Evolutionary conservation across 1,140 invertebrate species (phyloP).

Genomic region (Zophobas atratus): DNA sequence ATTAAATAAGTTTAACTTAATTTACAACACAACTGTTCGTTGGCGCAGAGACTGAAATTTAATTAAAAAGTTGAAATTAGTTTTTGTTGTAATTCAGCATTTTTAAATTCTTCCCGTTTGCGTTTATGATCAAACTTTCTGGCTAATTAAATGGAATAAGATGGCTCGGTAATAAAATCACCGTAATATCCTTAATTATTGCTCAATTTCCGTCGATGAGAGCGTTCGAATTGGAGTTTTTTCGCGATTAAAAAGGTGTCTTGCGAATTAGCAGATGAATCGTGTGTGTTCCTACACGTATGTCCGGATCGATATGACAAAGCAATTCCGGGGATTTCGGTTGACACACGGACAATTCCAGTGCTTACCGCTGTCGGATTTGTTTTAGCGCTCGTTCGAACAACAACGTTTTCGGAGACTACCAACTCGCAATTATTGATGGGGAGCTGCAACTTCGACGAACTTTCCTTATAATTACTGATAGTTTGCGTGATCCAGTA

Average conservation of each 20-base stretch:
- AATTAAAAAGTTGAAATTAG: conserved; percentile 69
- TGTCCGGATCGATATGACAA: conserved; percentile 23
- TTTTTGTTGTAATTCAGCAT: conserved; percentile 68
- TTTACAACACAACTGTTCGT: conserved; percentile 63
- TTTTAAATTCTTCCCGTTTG: conserved; percentile 66
- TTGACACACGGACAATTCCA: conserved; percentile 36
- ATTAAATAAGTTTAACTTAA: conserved; percentile 65
- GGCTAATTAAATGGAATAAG: conserved; percentile 62
- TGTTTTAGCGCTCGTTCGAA: background rate
- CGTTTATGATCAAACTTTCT: conserved; percentile 63
- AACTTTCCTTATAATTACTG: conserved; percentile 43
- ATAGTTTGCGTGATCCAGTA: conserved; percentile 31
- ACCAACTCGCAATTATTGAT: conserved; percentile 5
- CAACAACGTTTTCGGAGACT: background rate
- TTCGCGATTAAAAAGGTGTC: background rate
- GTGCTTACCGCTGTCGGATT: conserved; percentile 39
- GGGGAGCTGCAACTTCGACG: conserved; percentile 16
- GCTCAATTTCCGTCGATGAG: background rate
- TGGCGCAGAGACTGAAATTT: conserved; percentile 62
- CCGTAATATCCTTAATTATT: conserved; percentile 56
- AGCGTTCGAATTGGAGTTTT: background rate
- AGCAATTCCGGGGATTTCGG: conserved; percentile 35
- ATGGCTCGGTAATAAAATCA: conserved; percentile 56
- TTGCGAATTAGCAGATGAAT: background rate
- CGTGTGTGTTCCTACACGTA: background rate